Conservation (phyloP, 2,888 invertebrate species). For the Trissonchulus sp. region DNA sequence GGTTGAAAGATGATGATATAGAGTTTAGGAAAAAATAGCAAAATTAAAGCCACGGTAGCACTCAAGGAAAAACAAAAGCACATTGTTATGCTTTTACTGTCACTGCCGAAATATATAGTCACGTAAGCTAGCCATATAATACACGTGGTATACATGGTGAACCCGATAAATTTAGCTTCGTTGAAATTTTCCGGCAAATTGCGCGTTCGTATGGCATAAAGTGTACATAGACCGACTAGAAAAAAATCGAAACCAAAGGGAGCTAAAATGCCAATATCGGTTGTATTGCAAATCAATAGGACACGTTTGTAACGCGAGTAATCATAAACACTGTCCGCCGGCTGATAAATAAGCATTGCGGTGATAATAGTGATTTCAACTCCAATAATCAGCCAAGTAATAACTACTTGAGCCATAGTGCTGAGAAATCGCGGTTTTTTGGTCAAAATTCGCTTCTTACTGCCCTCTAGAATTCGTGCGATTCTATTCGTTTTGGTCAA, state of each 20-base stretch:
- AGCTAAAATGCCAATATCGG: conserved; percentile 66
- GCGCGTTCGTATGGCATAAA: conserved; percentile 87
- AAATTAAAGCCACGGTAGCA: conserved; percentile 66
- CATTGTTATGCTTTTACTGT: conserved; percentile 55
- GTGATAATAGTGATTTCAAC: conserved; percentile 72
- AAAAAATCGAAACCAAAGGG: conserved; percentile 70
- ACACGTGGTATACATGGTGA: conserved; percentile 98
- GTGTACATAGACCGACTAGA: conserved; percentile 73
- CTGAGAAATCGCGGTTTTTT: conserved; percentile 86
- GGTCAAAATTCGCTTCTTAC: conserved; percentile 80
- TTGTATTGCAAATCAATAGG: conserved; percentile 63
- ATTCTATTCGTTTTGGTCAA: conserved; percentile 96
- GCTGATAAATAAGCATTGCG: conserved; percentile 62
- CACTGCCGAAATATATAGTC: conserved; percentile 86
- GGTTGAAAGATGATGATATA: conserved; percentile 70
- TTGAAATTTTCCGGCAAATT: conserved; percentile 98
- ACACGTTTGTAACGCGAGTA: conserved; percentile 59
- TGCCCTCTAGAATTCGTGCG: conserved; percentile 90
- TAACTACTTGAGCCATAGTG: conserved; percentile 73
- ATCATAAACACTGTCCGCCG: conserved; percentile 49
- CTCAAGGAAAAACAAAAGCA: conserved; percentile 69
- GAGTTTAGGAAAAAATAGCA: conserved; percentile 69
- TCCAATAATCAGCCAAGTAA: conserved; percentile 76
- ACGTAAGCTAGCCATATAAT: conserved; percentile 97
- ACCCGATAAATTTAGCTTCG: conserved; percentile 66